These are phyloP conservation scores for Meteorus sp. DNA, from an alignment of 1,140 invertebrate genomes.

Conservation along the genomic window DNA sequence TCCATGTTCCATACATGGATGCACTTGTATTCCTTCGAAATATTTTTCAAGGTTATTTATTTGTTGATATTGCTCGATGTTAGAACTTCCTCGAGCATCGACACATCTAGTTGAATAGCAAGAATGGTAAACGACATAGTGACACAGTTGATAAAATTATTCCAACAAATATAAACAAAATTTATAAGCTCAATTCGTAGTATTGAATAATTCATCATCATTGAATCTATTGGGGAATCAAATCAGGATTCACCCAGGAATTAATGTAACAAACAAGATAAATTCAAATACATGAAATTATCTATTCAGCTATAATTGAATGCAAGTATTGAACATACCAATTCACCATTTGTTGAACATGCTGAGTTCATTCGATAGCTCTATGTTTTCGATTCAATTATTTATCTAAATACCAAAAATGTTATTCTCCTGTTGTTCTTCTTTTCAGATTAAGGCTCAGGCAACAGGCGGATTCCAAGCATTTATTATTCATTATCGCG, in stretches of 20 bases:
- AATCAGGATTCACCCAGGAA: conserved; percentile 10
- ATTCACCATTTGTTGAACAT: too few species aligned
- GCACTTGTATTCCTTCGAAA: too few species aligned
- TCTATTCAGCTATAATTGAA: background rate
- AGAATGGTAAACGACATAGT: too few species aligned
- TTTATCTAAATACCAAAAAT: background rate
- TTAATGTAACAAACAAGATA: background rate
- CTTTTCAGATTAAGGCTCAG: conserved; percentile 82
- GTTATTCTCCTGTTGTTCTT: conserved; percentile 18
- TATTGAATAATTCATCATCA: conserved; percentile 27
- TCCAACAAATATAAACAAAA: conserved; percentile 31
- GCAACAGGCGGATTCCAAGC: conserved; percentile 89
- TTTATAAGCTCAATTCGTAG: conserved; percentile 26
- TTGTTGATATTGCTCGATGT: too few species aligned
- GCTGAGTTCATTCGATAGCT: too few species aligned
- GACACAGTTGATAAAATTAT: conserved; percentile 30
- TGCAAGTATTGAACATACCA: background rate
- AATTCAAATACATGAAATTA: conserved; percentile 3
- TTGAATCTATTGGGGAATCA: conserved; percentile 11
- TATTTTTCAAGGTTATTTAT: too few species aligned
- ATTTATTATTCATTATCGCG: conserved; percentile 94
- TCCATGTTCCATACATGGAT: too few species aligned
- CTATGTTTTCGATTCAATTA: background rate
- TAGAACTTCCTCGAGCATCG: too few species aligned
- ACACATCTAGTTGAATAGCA: too few species aligned